Evolutionary conservation across 2,888 invertebrate species (phyloP).

Genomic region (Phaedon cochleariae): DNA sequence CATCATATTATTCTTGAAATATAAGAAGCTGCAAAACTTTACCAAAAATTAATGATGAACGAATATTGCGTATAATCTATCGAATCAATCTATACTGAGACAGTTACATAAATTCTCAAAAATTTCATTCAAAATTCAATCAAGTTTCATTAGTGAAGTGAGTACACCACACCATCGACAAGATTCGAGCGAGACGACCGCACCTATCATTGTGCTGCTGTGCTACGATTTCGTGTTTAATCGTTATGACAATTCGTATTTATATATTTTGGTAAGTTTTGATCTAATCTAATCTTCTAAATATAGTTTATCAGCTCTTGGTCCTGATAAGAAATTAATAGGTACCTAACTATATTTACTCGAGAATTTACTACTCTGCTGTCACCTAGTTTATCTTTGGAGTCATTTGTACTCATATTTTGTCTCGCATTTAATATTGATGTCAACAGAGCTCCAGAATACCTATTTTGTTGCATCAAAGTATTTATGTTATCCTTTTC

Average conservation of each 20-base stretch:
- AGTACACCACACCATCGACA: slow-evolving; percentile 36
- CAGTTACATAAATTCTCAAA: neutral
- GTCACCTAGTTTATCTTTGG: neutral
- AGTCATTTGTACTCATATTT: neutral
- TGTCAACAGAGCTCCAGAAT: neutral
- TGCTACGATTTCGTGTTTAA: slow-evolving; percentile 55
- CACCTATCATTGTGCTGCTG: slow-evolving; percentile 54
- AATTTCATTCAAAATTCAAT: slow-evolving; percentile 14
- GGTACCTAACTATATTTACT: too few species aligned
- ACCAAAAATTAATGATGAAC: neutral
- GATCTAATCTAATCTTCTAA: slow-evolving; percentile 38
- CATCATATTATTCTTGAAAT: neutral
- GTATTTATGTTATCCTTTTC: too few species aligned
- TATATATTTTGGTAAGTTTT: slow-evolving; percentile 54
- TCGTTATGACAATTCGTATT: slow-evolving; percentile 57
- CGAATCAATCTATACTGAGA: neutral
- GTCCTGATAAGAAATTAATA: slow-evolving; percentile 8
- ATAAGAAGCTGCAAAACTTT: neutral
- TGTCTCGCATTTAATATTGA: neutral
- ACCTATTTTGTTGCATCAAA: too few species aligned
- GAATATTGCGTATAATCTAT: neutral
- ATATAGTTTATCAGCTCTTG: slow-evolving; percentile 14
- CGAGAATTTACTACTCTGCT: too few species aligned
- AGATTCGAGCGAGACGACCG: slow-evolving; percentile 48
- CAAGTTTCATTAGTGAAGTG: slow-evolving; percentile 37